Evolutionary conservation across 2,113 vertebrate genomes (phyloP), one percentile per base, ranked within the genome.

Genomic region (Hystrix cristata): DNA sequence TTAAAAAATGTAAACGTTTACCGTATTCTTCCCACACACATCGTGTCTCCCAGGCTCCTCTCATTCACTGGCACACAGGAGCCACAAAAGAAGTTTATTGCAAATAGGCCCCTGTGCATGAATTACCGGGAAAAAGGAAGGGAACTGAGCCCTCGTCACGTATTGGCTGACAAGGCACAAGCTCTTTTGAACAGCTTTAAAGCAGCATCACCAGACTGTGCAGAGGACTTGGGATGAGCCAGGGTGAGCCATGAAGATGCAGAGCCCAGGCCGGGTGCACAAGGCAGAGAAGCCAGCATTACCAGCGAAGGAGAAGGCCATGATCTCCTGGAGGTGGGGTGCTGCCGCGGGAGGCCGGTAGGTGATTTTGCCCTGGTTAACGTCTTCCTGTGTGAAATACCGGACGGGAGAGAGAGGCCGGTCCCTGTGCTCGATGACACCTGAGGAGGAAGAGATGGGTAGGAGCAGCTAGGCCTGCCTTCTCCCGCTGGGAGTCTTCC

Each of bases 231-330:
- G 18, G 62, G 19, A 53, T 62, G 34, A n/a, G 19, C 29, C 11
- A 51, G 51, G 43, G 31, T 3, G 2, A 79, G 10, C 3, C 38
- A n/a, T 3, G 34, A 90, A 60, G 38, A 90, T 7, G 62, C 48
- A 34, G 27, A 46, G 62, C 62, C 14, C 1, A 38, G 43, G 8
- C 7, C 31, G 38, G 57, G n/a, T 46, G 38, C 25, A 67, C 1
- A 16, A 71, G 29, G 79, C 0, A 51, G 74, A 95, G 8, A 55
- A 27, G 23, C 11, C 31, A 55, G 31, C 3, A 27, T 98, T 98
- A 99, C 99, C 99, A 0, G 98, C 98, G 8, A 99, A 99, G 82
- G 99, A 99, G 98, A 99, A 99, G 14, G 99, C 99, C 94, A 98
- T 99, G 74, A 99, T 99, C 97, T 99, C 99, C 97, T 99, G 98